These are phyloP conservation scores for Psettodes erumei DNA, from an alignment of 2,113 vertebrate genomes.

Conservation along the genomic window DNA sequence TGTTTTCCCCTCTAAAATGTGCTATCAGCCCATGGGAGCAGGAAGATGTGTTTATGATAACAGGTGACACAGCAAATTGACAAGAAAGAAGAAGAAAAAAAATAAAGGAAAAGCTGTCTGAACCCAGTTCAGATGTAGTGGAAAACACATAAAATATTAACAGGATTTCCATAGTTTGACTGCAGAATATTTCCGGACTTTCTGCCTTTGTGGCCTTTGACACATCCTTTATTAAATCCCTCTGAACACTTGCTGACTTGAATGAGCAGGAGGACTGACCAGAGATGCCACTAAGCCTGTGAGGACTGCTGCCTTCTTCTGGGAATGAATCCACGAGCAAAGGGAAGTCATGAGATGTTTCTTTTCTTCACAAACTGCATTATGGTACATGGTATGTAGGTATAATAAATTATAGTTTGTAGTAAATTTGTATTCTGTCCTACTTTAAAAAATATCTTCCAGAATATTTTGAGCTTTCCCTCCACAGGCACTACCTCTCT, in stretches of 20 bases:
- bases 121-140: slow-evolving; percentile 21
- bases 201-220: slow-evolving; percentile 56
- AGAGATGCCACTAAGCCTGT: slow-evolving; percentile 49
- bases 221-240: slow-evolving; percentile 66
- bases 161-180: slow-evolving; percentile 56
- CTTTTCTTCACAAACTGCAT: background rate
- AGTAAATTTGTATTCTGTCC: no score
- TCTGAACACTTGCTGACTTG: slow-evolving; percentile 58
- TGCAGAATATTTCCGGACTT: slow-evolving; percentile 55
- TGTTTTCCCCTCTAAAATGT: background rate
- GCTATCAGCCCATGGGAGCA: background rate
- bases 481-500: no score
- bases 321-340: slow-evolving; percentile 8
- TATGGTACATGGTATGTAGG: background rate
- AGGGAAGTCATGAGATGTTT: slow-evolving; percentile 2
- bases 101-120: slow-evolving; percentile 15
- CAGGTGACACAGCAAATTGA: slow-evolving; percentile 54
- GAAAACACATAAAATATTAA: slow-evolving; percentile 65
- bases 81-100: no score
- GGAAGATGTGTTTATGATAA: slow-evolving; percentile 6
- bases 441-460: background rate
- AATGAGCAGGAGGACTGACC: slow-evolving; percentile 49
- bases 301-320: background rate
- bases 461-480: no score
- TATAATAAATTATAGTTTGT: background rate